phyloP scores from a whole-genome alignment of 2,113 vertebrate genomes.

The Colius striatus region DNA sequence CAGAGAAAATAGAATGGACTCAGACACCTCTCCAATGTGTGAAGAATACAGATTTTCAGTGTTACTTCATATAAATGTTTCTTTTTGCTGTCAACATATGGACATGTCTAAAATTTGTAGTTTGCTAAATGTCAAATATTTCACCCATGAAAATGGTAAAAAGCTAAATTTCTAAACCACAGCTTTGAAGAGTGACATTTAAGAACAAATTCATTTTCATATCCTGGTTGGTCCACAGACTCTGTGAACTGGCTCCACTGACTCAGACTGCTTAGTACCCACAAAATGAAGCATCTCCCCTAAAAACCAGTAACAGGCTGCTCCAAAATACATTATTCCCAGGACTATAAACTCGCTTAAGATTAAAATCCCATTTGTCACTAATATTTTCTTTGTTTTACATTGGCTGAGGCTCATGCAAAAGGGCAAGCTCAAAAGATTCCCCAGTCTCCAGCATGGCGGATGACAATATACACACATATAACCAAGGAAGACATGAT shows the following conservation, averaged over 20 bases:
- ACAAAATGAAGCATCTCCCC: background rate
- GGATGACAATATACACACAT: background rate
- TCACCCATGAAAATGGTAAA: background rate
- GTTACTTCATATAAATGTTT: constrained; percentile 19
- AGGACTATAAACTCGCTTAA: background rate
- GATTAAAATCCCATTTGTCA: background rate
- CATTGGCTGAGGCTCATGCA: background rate
- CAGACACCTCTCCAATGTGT: background rate
- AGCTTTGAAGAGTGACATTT: background rate
- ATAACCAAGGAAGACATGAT: background rate
- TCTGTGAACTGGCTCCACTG: background rate
- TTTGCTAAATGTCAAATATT: constrained; percentile 3
- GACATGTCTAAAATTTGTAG: background rate
- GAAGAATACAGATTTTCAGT: constrained; percentile 28
- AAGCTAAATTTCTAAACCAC: background rate
- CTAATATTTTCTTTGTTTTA: background rate
- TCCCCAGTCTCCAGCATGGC: background rate
- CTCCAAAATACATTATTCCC: background rate
- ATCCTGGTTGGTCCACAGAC: background rate
- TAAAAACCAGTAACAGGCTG: background rate
- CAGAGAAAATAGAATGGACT: background rate
- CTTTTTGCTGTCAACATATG: constrained; percentile 35
- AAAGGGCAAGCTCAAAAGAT: background rate
- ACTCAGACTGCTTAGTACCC: background rate
- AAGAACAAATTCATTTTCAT: background rate